phyloP scores from a whole-genome alignment of 2,888 invertebrate species.

The Phengaris alcon region DNA sequence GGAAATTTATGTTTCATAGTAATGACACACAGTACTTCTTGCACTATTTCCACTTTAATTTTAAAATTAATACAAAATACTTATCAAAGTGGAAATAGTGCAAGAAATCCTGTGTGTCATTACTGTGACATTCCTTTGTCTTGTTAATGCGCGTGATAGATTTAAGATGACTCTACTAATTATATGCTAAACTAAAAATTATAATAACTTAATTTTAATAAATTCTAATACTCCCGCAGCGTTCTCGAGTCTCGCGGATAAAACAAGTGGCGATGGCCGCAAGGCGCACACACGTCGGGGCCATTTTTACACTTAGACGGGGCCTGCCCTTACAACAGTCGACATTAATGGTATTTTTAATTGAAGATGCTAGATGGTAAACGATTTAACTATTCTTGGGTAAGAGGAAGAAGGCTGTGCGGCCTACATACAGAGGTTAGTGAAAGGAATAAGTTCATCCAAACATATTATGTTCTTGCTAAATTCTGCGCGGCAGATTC shows the following conservation, averaged over 20 bases:
- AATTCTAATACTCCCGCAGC: no score
- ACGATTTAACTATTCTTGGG: neutral
- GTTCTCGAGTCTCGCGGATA: neutral
- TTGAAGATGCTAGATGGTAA: neutral
- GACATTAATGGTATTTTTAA: neutral
- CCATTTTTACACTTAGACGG: neutral
- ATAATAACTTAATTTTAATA: no score
- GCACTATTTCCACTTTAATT: no score
- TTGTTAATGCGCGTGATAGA: no score
- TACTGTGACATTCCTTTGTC: no score
- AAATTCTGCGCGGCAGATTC: neutral
- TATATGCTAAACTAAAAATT: no score
- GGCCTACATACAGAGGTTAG: conserved; percentile 1
- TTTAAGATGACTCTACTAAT: no score
- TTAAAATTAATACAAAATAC: no score
- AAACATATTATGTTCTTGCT: neutral
- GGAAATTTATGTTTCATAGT: no score
- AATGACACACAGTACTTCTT: no score
- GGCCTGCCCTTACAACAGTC: neutral
- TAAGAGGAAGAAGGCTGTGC: conserved; percentile 7
- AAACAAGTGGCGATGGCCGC: neutral
- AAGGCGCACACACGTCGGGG: neutral
- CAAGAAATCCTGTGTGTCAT: no score
- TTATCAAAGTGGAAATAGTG: no score
- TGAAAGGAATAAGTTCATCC: conserved; percentile 6